Conservation (phyloP, 2,113 vertebrate genomes). For the Lampris megalopsis region DNA sequence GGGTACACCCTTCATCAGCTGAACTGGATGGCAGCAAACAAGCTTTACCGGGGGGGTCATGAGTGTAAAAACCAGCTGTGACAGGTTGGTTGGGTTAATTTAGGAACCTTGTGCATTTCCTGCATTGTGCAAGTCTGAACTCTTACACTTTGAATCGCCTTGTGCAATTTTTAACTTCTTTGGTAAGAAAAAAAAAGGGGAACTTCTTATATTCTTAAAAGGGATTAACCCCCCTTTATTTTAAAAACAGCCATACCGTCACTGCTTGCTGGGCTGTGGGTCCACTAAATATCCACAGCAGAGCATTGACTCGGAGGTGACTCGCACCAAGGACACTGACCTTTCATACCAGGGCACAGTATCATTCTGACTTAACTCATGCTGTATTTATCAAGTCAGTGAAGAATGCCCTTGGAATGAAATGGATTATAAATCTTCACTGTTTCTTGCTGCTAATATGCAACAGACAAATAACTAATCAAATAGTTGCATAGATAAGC, state of each 20-base stretch:
- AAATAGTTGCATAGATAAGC: too few relatives aligned
- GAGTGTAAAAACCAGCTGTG: not conserved
- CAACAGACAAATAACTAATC: too few relatives aligned
- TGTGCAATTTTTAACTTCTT: not conserved
- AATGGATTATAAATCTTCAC: conserved; percentile 11
- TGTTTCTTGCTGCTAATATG: too few relatives aligned
- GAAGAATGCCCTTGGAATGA: not conserved
- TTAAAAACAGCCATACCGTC: conserved; percentile 28
- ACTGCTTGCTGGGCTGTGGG: conserved; percentile 21
- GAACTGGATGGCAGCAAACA: not conserved
- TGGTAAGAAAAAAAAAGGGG: too few relatives aligned
- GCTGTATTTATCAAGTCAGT: conserved; percentile 12
- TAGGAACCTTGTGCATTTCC: not conserved
- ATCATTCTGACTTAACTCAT: not conserved
- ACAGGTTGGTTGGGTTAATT: not conserved
- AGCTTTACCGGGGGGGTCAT: not conserved
- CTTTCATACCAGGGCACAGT: conserved; percentile 32
- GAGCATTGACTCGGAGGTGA: conserved; percentile 20
- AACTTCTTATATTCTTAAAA: not conserved
- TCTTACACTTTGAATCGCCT: not conserved
- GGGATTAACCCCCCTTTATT: conserved; percentile 17
- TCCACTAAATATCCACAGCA: conserved; percentile 50
- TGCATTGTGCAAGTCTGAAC: not conserved
- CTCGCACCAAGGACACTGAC: conserved; percentile 38
- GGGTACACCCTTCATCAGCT: not conserved